Evolutionary conservation across 2,797 vertebrate genomes (phyloP), one percentile per base, ranked within the genome.

Genomic region (Huso huso): DNA sequence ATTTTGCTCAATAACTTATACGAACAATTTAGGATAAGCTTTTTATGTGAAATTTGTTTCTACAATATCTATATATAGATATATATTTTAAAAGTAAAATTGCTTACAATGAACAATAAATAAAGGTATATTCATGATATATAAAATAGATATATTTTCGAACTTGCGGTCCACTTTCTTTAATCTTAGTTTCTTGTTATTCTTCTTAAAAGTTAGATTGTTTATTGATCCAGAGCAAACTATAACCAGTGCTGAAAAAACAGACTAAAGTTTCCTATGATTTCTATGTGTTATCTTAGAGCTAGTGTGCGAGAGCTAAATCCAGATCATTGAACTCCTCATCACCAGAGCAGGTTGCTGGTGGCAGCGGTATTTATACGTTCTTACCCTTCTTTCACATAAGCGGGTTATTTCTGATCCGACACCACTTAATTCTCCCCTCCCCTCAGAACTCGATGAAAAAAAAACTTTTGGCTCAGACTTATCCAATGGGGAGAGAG

Each of bases 351-450:
- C 82, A 81, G 82, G 80, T 83, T 81, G 87, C 81, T 78, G 51
- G 75, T 76, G 77, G 79, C 84, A 76, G 82, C 81, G 78, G 86
- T 95, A 95, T 97, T 95, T 98, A 97, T 97, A 97, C 91, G 75
- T 84, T 86, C 84, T 83, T 82, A 86, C 87, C 86, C 86, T 85
- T 90, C 85, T 88, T 88, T 88, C 92, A 92, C 91, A 88, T 79
- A 88, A 89, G 92, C 90, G 87, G 90, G 88, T 91, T 93, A 95
- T 93, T 96, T 95, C 93, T 90, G 91, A 94, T 91, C 88, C 84
- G 85, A 84, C 80, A 81, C 83, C 87, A 87, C 83, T 90, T 76
- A 79, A 79, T 83, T 89, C 85, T 89, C 92, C 91, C 94, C 94
- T 93, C 95, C 95, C 93, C 92, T 90, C 92, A 83, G 83, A 61